phyloP scores from a whole-genome alignment of 2,113 vertebrate species.

The Albula glossodonta region DNA sequence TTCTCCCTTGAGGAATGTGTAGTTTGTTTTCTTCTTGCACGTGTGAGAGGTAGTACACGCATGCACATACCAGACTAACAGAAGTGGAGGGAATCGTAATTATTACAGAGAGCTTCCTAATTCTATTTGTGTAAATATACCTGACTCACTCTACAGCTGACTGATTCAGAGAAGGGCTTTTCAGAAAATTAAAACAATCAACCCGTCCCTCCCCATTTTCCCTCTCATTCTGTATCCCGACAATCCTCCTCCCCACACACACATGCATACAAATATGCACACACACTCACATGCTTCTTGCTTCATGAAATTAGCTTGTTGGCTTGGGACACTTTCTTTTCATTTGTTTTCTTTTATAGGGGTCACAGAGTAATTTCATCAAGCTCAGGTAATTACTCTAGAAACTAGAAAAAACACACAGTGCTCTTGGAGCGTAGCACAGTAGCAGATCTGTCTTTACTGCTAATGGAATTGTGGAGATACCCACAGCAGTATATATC shows the following conservation, averaged over 20 bases:
- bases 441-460: neutral
- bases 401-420: neutral
- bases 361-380: neutral
- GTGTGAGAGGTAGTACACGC: conserved; percentile 24
- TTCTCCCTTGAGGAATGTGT: neutral
- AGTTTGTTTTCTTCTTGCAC: neutral
- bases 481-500: neutral
- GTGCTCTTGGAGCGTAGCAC: neutral
- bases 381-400: neutral
- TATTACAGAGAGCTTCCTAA: conserved; percentile 60
- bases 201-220: conserved; percentile 20
- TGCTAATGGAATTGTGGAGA: neutral
- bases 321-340: neutral
- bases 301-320: neutral
- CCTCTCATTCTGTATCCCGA: neutral
- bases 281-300: neutral
- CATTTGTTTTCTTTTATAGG: neutral
- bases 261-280: too few relatives aligned
- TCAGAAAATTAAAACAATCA: conserved; percentile 60
- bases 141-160: conserved; percentile 35
- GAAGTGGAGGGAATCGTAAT: conserved; percentile 44
- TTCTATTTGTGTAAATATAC: conserved; percentile 53
- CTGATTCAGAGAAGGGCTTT: conserved; percentile 41
- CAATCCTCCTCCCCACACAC: too few relatives aligned
- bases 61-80: conserved; percentile 6